Percentiles rank a stretch among this genome's conserved stretches.
phyloP scores from a whole-genome alignment of 2,113 vertebrate genomes.

The Bothrops jararaca region DNA sequence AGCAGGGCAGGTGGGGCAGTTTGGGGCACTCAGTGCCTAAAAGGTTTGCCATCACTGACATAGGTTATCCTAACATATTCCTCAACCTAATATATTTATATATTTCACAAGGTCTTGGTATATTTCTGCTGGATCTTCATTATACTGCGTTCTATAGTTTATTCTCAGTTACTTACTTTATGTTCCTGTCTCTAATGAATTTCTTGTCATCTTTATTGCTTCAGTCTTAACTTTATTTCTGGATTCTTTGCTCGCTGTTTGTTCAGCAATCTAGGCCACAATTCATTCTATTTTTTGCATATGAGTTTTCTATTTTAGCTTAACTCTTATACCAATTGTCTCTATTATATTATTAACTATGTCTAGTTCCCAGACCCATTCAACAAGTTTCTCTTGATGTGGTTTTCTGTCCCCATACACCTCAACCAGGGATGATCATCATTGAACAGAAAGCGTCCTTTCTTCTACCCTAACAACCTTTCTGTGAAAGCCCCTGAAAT shows the following conservation, averaged over 20 bases:
- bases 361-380: not conserved
- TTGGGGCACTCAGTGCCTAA: too few relatives aligned
- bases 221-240: not conserved
- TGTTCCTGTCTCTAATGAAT: not conserved
- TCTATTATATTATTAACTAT: not conserved
- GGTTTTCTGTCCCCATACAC: not conserved
- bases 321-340: not conserved
- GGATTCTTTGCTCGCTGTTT: not conserved
- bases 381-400: not conserved
- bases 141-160: not conserved
- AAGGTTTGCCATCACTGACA: too few relatives aligned
- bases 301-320: not conserved
- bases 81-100: not conserved
- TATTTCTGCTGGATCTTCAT: not conserved
- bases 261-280: not conserved
- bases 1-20: too few relatives aligned
- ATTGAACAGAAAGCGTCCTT: not conserved
- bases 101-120: not conserved
- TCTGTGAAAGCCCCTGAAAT: too few relatives aligned
- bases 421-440: not conserved
- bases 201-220: not conserved
- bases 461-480: too few relatives aligned
- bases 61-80: not conserved
- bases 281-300: not conserved
- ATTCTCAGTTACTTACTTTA: not conserved